Evolutionary conservation across 2,113 vertebrate genomes (phyloP), one percentile per base, ranked within the genome.

Genomic region (Climacteris rufus): DNA sequence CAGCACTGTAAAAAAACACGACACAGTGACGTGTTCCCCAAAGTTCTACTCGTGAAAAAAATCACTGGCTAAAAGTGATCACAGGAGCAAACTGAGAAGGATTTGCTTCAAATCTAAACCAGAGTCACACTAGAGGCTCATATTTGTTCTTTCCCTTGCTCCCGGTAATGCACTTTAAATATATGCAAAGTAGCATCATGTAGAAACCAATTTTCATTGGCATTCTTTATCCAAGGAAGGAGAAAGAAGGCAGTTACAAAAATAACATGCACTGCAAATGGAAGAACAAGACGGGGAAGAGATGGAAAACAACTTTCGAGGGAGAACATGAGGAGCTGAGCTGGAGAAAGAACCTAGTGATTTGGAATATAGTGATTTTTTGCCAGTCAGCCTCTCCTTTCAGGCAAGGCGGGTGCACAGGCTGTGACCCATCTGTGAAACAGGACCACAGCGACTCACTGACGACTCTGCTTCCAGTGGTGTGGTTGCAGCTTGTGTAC

Each of bases 391-490:
- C 18, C 30, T 81, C 54, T 59, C 8, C 1, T 59, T 80, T 47
- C 89, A 90, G 70, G 49, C 20, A 23, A 39, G 56, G 65, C 1
- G 1, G 50, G 59, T 42, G 50, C 71, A 66, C 50, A 70, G 0
- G 1, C 63, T 31, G 50, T 76, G 79, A 89, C 85, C 83, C 77
- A 64, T 52, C 35, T 39, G 23, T 68, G 84, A 24, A 44, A 74
- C 10, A 6, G 64, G 59, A 77, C 94, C 54, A 28, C 47, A 40
- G 66, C 2, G 0, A 42, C 53, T 65, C 82, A 6, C 22, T 15
- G 70, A 9, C 1, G 0, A 33, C 0, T 0, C 14, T 5, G 53
- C 54, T 57, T 40, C 45, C 92, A 74, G 57, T 6, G 4, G 3
- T 1, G 21, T 4, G n/a, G 63, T 6, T 69, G 78, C 65, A 39